Base-by-base conservation (phyloP, 2,113 vertebrate species). In the Amphiprion percula region DNA sequence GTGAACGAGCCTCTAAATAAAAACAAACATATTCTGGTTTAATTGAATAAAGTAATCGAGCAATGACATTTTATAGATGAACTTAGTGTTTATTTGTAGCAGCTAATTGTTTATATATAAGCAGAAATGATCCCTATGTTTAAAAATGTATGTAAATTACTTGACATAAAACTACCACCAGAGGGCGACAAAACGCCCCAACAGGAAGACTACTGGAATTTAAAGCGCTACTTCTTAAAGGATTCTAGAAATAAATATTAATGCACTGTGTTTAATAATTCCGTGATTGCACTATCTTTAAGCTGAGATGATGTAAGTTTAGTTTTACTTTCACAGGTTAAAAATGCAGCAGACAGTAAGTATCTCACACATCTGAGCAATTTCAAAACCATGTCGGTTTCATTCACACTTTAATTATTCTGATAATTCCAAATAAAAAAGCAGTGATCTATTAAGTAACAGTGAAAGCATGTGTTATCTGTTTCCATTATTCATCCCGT, bases 131-230 rank as follows among this genome's bases (percentile, higher is more conserved):
- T 37, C 33, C 7, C 33, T 7, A 37, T 37, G 33, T 37, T 37
- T 37, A 9, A 8, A 37, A 8, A 37, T 39, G 9, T 10, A 19
- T 12, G 47, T 2, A 44, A 44, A 44, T 4, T n/a, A 19, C 2
- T 39, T 37, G 17, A 55, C 10, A 41, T n/a, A 1, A 26, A 58
- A 19, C 2, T 19, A 8, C 79, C 90, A 54, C 58, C 7, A 86
- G 88, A 74, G 64, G 87, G 81, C 70, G 50, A 78, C 76, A 84
- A 30, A 65, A n/a, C 5, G 0, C 28, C 16, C 12, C 7, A 55
- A 0, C n/a, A 54, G 19, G 0, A 17, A 21, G 9, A 1, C 19
- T n/a, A 52, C 8, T 17, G n/a, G 4, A 26, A 33, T 63, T 50
- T 12, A 19, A 9, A 49, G 8, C 28, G 30, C 8, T 26, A 3